Conservation (phyloP, 2,113 vertebrate species). For the Syngnathoides biaculeatus region DNA sequence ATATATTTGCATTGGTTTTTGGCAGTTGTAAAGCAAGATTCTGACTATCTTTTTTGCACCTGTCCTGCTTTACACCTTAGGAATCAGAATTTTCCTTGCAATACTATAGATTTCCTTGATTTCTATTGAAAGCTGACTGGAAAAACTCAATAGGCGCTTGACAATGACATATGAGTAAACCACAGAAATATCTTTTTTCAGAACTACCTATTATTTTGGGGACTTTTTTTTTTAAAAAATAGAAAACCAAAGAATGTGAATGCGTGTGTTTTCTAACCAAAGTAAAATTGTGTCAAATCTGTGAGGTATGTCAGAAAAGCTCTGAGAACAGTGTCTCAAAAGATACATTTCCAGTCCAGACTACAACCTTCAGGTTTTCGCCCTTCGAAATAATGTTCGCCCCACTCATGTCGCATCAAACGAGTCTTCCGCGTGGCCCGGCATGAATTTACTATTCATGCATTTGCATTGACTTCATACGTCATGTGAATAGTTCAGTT, state of each 20-base stretch:
- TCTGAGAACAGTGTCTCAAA: not conserved
- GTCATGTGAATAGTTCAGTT: too few relatives aligned
- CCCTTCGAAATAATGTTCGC: too few relatives aligned
- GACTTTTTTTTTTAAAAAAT: conserved; percentile 15
- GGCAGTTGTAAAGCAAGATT: conserved; percentile 21
- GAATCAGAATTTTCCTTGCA: not conserved
- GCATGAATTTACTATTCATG: too few relatives aligned
- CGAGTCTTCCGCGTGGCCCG: too few relatives aligned
- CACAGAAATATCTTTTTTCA: not conserved
- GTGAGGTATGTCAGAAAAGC: not conserved
- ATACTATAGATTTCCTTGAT: not conserved
- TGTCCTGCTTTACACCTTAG: conserved; percentile 5
- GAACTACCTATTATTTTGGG: conserved; percentile 31
- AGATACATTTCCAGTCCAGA: not conserved
- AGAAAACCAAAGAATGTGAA: conserved; percentile 57
- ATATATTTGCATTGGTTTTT: conserved; percentile 10
- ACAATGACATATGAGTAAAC: conserved; percentile 6
- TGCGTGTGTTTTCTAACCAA: conserved; percentile 6
- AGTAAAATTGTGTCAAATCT: not conserved
- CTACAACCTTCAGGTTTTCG: not conserved
- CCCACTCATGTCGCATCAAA: too few relatives aligned
- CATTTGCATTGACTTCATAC: too few relatives aligned
- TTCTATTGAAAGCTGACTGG: not conserved
- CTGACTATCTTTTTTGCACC: conserved; percentile 15
- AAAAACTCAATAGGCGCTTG: not conserved